phyloP scores from a whole-genome alignment of 1,140 invertebrate genomes.

The Mamestra configurata region DNA sequence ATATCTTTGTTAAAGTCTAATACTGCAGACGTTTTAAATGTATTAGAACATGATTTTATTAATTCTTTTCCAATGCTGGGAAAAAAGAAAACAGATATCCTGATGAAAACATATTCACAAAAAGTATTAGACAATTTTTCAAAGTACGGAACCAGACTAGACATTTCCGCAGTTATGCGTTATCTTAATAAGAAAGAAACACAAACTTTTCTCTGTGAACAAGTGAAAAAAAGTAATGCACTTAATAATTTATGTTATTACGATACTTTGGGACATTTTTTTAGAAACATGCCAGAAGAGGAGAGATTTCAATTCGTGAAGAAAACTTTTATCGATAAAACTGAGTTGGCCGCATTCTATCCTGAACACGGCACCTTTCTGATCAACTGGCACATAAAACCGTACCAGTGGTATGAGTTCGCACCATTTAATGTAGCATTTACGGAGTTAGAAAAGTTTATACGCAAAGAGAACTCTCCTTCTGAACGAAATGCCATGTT shows the following conservation, averaged over 20 bases:
- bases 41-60: conserved; percentile 51
- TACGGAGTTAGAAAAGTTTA: conserved; percentile 69
- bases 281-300: conserved; percentile 65
- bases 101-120: conserved; percentile 65
- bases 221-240: no score
- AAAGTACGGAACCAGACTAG: conserved; percentile 50
- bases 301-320: conserved; percentile 68
- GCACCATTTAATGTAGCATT: conserved; percentile 72
- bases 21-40: conserved; percentile 61
- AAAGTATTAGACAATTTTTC: conserved; percentile 66
- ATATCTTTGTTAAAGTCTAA: conserved; percentile 65
- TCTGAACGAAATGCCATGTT: conserved; percentile 66
- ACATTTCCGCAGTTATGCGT: conserved; percentile 48
- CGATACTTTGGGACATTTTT: conserved; percentile 61
- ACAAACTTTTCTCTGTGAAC: conserved; percentile 59
- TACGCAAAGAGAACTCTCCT: conserved; percentile 66
- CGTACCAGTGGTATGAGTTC: no score
- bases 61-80: conserved; percentile 54
- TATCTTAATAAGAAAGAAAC: conserved; percentile 66
- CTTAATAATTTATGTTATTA: conserved; percentile 50
- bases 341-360: neutral
- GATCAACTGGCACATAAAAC: neutral
- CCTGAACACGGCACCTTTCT: conserved; percentile 21
- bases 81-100: conserved; percentile 61
- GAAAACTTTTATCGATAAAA: conserved; percentile 65